Evolutionary conservation across 2,888 invertebrate species (phyloP), one percentile per base, ranked within the genome.

Genomic region (Xiphydria camelus): DNA sequence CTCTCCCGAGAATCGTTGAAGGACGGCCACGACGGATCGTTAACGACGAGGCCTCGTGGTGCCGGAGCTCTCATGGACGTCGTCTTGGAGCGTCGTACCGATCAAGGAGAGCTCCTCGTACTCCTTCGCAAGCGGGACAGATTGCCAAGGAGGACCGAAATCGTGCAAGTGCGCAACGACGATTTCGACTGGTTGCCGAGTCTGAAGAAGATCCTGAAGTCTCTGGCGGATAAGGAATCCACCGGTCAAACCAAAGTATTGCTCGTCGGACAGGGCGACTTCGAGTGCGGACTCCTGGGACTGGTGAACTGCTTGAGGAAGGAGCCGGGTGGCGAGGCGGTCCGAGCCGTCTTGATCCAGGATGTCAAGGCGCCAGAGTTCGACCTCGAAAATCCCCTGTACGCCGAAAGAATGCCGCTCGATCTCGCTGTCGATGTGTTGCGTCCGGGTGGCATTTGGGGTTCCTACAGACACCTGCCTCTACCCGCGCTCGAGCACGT

Each of bases 401-500:
- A 88, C 66, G 77, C 79, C 17, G 75, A 80, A 2, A 89, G 89
- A 59, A 67, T 88, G 1, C 77, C 82, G 7, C 84, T 87, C 59
- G 89, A 93, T 68, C 75, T 97, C 53, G 86, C 87, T 2, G 76
- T 91, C 35, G 96, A 95, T 69, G 83, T 97, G 1, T 45, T 73
- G 10, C 55, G 59, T 9, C 55, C 60, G 2, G 61, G 79, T 72
- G 82, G 82, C 6, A 73, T 79, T 62, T 89, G 79, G 89, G 88
- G 94, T n/a, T 88, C 89, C 1, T 93, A 91, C 70, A 82, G 93
- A n/a, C 93, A 95, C 75, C 72, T 92, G 6, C 79, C 84, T 1
- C 68, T 94, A 1, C 79, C 81, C 4, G 78, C 82, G 33, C 51
- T 79, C 12, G 68, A 76, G 4, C 73, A 73, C 0, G 76, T 80